Percentiles rank a stretch among this genome's conserved stretches.
phyloP scores from a whole-genome alignment of 2,888 invertebrate species.

The Melieria picta region DNA sequence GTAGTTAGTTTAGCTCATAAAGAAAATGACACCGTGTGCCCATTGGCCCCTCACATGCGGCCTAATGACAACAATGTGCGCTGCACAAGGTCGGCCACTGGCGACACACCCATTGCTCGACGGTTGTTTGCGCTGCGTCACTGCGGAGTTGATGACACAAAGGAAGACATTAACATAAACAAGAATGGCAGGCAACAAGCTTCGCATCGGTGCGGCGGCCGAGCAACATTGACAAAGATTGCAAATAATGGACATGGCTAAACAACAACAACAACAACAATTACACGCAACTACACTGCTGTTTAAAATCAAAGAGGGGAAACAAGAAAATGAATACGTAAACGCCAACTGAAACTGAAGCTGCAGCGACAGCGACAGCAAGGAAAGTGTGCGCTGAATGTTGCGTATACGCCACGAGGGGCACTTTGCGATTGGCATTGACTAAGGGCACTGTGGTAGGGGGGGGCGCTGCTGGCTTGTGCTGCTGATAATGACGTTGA shows the following conservation, averaged over 20 bases:
- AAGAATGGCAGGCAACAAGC: constrained; percentile 12
- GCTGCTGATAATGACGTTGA: neutral
- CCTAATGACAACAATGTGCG: too few species aligned
- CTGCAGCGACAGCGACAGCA: neutral
- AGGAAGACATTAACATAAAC: constrained; percentile 29
- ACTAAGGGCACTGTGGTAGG: too few species aligned
- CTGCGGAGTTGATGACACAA: neutral
- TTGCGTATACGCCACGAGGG: constrained; percentile 16
- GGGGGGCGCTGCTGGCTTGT: neutral
- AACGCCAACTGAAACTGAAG: constrained; percentile 14
- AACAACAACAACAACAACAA: neutral
- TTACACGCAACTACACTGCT: neutral
- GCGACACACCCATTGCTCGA: too few species aligned
- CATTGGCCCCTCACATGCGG: too few species aligned
- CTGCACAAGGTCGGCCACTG: too few species aligned
- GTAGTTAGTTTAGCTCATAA: too few species aligned
- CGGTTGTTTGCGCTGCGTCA: too few species aligned
- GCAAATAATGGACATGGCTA: constrained; percentile 15
- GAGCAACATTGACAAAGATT: constrained; percentile 16
- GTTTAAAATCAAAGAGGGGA: neutral
- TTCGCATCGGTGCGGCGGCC: too few species aligned
- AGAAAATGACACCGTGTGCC: too few species aligned
- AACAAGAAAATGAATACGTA: constrained; percentile 31
- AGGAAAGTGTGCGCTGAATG: neutral
- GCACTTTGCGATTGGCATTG: too few species aligned